These are phyloP conservation scores for Drosophila bocqueti DNA, from an alignment of 1,140 invertebrate species.

Conservation along the genomic window DNA sequence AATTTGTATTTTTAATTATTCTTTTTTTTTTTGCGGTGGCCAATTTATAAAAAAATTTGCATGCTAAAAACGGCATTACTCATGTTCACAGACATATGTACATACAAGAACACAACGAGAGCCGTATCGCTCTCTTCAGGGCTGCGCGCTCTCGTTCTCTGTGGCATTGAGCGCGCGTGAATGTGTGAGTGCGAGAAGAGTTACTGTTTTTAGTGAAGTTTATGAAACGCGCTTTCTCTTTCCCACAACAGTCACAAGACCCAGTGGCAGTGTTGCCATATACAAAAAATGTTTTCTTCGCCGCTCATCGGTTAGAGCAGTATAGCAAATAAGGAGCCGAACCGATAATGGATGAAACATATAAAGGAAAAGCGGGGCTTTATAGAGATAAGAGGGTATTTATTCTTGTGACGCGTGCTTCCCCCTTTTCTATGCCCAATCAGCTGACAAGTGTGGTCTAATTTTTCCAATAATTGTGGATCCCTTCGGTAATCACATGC, in stretches of 20 bases:
- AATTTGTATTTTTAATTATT: conserved; percentile 46
- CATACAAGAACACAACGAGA: conserved; percentile 19
- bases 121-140: conserved; percentile 20
- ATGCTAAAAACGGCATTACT: conserved; percentile 78
- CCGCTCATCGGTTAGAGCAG: conserved; percentile 21
- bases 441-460: conserved; percentile 41
- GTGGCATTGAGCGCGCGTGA: conserved; percentile 37
- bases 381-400: background rate
- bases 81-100: conserved; percentile 21
- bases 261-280: conserved; percentile 66
- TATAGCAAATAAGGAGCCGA: conserved; percentile 4
- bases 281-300: conserved; percentile 31
- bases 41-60: conserved; percentile 59
- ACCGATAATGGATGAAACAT: background rate
- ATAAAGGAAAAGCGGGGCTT: conserved; percentile 3
- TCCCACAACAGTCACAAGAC: conserved; percentile 78
- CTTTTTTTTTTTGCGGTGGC: conserved; percentile 38
- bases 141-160: conserved; percentile 50
- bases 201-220: conserved; percentile 69
- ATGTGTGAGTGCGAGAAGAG: conserved; percentile 47
- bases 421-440: conserved; percentile 25
- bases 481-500: conserved; percentile 66
- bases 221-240: conserved; percentile 66
- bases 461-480: background rate
- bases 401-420: background rate